Evolutionary conservation across 2,113 vertebrate genomes (phyloP).

Genomic region (Lagenorhynchus albirostris): DNA sequence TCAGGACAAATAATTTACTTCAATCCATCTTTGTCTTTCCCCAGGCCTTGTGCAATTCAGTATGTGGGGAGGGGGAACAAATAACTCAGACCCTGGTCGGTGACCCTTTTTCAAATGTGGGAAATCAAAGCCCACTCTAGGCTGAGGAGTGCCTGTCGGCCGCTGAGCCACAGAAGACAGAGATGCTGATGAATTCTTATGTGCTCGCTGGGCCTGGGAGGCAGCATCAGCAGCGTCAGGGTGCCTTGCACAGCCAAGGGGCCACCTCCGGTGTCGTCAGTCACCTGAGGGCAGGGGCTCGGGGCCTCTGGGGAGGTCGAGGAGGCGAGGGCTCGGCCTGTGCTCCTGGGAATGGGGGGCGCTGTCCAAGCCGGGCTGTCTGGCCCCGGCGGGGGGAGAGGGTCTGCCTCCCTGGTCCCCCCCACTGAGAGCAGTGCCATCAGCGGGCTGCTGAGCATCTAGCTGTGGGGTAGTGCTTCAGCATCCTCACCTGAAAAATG

Average conservation of each 20-base stretch:
- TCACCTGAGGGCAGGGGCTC: neutral
- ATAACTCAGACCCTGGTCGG: neutral
- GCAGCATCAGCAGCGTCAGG: neutral
- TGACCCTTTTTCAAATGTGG: conserved; percentile 26
- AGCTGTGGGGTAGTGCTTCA: neutral
- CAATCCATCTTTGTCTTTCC: conserved; percentile 49
- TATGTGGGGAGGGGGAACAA: neutral
- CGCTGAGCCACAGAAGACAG: neutral
- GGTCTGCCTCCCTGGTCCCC: neutral
- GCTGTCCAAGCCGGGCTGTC: neutral
- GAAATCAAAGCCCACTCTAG: neutral
- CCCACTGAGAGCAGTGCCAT: neutral
- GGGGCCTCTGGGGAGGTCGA: neutral
- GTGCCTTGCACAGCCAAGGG: neutral
- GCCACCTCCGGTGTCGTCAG: neutral
- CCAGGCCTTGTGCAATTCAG: neutral
- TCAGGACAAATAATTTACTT: conserved; percentile 53
- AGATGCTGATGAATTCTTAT: neutral
- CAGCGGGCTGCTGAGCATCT: rapidly evolving
- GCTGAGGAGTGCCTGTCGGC: neutral
- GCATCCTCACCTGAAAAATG: neutral
- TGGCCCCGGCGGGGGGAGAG: neutral
- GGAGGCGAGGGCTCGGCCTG: rapidly evolving
- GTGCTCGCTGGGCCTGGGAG: neutral
- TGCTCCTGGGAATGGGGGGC: neutral